phyloP scores from a whole-genome alignment of 2,113 vertebrate species.

The Platysteira castanea region DNA sequence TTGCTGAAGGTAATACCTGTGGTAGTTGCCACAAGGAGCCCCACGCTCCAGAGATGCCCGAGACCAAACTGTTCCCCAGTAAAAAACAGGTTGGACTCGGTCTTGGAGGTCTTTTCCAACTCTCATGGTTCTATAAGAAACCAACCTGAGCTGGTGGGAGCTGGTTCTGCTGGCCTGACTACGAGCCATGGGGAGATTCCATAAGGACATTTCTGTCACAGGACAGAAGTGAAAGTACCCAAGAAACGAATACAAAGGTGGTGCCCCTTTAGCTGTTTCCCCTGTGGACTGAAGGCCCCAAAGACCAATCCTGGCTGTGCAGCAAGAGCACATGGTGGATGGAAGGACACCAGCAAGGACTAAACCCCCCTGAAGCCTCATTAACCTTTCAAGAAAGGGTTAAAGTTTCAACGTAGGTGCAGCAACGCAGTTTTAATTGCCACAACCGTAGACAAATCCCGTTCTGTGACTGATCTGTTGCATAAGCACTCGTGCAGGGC shows the following conservation, averaged over 20 bases:
- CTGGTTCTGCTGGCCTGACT: neutral
- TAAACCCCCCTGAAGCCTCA: neutral
- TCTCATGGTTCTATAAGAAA: no score
- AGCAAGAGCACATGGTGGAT: neutral
- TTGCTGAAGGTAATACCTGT: neutral
- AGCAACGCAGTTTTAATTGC: neutral
- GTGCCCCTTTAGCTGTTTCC: neutral
- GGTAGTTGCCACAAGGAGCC: neutral
- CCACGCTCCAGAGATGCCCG: rapidly evolving
- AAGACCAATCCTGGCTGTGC: neutral
- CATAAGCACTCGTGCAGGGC: neutral
- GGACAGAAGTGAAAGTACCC: neutral
- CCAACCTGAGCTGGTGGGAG: neutral
- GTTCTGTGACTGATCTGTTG: neutral
- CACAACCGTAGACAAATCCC: neutral
- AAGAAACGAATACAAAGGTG: neutral
- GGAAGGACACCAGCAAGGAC: neutral
- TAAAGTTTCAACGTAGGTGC: neutral
- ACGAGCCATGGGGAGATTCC: rapidly evolving
- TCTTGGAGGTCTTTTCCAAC: neutral
- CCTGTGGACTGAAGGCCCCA: neutral
- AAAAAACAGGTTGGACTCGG: neutral
- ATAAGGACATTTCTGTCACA: rapidly evolving
- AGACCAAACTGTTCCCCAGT: neutral
- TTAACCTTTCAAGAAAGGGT: neutral